Percentiles rank a stretch among this genome's conserved stretches.
Evolutionary conservation across 2,113 vertebrate species (phyloP).

Genomic region (Dasyprocta punctata): DNA sequence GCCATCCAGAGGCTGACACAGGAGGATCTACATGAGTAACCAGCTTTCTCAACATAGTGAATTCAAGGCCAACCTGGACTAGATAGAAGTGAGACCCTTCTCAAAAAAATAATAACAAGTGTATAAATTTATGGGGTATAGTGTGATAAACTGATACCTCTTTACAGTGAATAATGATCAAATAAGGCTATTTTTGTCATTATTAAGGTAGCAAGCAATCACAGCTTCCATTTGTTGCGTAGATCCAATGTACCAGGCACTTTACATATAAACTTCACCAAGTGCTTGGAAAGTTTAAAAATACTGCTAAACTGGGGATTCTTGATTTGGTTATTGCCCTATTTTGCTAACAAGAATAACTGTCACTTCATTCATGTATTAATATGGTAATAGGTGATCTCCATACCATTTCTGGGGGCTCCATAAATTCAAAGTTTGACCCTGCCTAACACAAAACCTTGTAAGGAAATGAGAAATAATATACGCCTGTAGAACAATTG

Average conservation of each 20-base stretch:
- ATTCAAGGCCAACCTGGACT: not conserved
- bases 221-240: not conserved
- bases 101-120: not conserved
- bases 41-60: not conserved
- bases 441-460: not conserved
- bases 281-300: conserved; percentile 27
- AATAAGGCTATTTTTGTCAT: not conserved
- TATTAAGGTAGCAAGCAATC: conserved; percentile 3
- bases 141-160: not conserved
- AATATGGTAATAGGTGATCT: not conserved
- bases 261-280: not conserved
- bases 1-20: not conserved
- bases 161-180: not conserved
- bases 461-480: not conserved
- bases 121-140: not conserved
- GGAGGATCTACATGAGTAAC: not conserved
- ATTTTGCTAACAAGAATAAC: not conserved
- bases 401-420: not conserved
- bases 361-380: not conserved
- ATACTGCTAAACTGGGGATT: not conserved
- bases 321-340: not conserved
- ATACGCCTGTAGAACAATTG: not conserved
- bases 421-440: not conserved
- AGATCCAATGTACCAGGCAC: not conserved
- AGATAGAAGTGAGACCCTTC: not conserved